Base-by-base conservation (phyloP, 2,113 vertebrate species). In the Tyrannus savana region DNA sequence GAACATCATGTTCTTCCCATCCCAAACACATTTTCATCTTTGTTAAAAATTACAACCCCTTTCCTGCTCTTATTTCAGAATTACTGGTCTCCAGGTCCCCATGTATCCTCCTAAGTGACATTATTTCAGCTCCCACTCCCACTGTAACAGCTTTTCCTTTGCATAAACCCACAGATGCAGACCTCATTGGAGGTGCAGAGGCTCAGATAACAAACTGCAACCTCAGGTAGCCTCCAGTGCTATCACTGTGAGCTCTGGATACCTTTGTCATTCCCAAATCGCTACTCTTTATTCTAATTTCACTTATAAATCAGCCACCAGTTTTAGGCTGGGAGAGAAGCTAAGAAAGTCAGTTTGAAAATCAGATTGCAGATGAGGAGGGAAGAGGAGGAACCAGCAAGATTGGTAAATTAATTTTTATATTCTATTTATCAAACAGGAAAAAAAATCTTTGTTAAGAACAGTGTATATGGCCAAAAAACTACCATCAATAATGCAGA, bases 401-500 rank as follows among this genome's bases (percentile, higher is more conserved):
- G 8, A 22, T 0, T 10, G 19, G 11, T 4, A 42, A n/a, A 37
- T 35, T 39, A 55, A 68, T 41, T 53, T 7, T 84, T 19, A 31
- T 33, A 27, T 9, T 63, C 14, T 7, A 16, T 49, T 37, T 41
- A 37, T 37, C 24, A 27, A 8, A 63, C 9, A 21, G 4, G 7
- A 7, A 1, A 9, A 1, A 58, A 42, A 49, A 2, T 42, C 21
- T 53, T 37, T 31, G 14, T 60, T 58, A 42, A 63, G 2, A 19
- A 14, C 24, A 28, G 3, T 24, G 3, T 9, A 41, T 12, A 4
- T 67, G 46, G 28, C 59, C 59, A 49, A 50, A 35, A 37, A 9
- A 0, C 0, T 30, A 30, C 14, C 15, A 35, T 25, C 23, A 31
- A 21, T 3, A 9, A 6, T 10, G 39, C 35, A 87, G 25, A 19